Percentiles rank a stretch among this genome's conserved stretches.
phyloP scores from a whole-genome alignment of 2,888 invertebrate species.

The Alsophila aescularia region DNA sequence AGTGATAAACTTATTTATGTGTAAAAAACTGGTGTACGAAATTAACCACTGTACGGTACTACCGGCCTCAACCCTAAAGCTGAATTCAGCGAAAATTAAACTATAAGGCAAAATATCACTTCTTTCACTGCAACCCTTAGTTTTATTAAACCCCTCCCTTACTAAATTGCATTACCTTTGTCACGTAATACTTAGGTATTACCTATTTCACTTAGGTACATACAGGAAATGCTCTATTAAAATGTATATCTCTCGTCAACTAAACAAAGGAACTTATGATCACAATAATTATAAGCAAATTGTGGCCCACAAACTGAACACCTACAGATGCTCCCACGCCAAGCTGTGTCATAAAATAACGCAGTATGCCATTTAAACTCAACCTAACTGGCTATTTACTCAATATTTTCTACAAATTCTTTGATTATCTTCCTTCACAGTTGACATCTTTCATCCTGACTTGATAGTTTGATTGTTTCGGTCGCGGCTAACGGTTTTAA shows the following conservation, averaged over 20 bases:
- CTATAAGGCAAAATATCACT: no score
- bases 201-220: slow-evolving; percentile 1
- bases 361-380: slow-evolving; percentile 62
- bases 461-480: slow-evolving; percentile 17
- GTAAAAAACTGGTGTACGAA: no score
- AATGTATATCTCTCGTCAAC: neutral
- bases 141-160: no score
- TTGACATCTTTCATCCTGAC: slow-evolving; percentile 45
- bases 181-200: no score
- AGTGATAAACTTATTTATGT: no score
- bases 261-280: slow-evolving; percentile 57
- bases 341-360: slow-evolving; percentile 60
- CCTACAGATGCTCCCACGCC: slow-evolving; percentile 72
- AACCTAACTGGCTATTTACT: slow-evolving; percentile 40
- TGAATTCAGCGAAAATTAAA: no score
- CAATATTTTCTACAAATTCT: slow-evolving; percentile 21
- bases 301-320: slow-evolving; percentile 39
- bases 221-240: slow-evolving; percentile 20
- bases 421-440: slow-evolving; percentile 15
- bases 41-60: no score
- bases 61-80: no score
- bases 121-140: no score
- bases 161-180: neutral
- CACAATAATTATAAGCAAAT: slow-evolving; percentile 46
- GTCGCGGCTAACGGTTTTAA: slow-evolving; percentile 26